Percentiles rank a stretch among this genome's conserved stretches.
Conservation (phyloP, 2,797 vertebrate genomes). For the Tenualosa ilisha region DNA sequence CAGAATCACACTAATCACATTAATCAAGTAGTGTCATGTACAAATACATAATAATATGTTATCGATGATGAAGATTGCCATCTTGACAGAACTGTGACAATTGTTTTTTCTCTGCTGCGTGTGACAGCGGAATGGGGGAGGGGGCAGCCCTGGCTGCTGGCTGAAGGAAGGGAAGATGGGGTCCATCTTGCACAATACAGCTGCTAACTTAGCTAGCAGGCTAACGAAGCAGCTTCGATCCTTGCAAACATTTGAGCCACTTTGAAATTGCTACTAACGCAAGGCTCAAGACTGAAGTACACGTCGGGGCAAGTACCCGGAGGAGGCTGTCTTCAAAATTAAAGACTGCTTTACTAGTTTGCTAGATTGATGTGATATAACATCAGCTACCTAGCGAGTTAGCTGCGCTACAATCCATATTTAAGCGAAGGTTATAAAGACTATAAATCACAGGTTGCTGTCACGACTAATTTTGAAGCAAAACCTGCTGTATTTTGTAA, state of each 20-base stretch:
- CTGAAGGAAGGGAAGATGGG: slow-evolving; percentile 65
- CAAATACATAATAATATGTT: background rate
- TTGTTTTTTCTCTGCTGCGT: slow-evolving; percentile 7
- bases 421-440: slow-evolving; percentile 1
- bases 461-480: background rate
- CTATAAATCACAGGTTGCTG: background rate
- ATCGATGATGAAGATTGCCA: background rate
- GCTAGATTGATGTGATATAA: slow-evolving; percentile 9
- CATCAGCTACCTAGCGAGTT: slow-evolving; percentile 16
- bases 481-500: background rate
- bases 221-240: slow-evolving; percentile 56
- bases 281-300: slow-evolving; percentile 14
- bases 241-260: slow-evolving; percentile 25
- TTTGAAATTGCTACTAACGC: background rate
- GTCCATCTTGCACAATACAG: slow-evolving; percentile 82
- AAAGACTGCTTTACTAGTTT: slow-evolving; percentile 8
- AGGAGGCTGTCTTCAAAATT: slow-evolving; percentile 3
- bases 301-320: background rate
- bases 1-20: background rate
- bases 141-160: slow-evolving; percentile 63
- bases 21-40: background rate
- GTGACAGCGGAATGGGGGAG: slow-evolving; percentile 76
- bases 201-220: slow-evolving; percentile 59
- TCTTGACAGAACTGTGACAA: slow-evolving; percentile 8
- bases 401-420: slow-evolving; percentile 6